A percentile compares a stretch with the other conserved stretches of the same genome.
phyloP scores from a whole-genome alignment of 2,113 vertebrate genomes.

The Cranoglanis bouderius region DNA sequence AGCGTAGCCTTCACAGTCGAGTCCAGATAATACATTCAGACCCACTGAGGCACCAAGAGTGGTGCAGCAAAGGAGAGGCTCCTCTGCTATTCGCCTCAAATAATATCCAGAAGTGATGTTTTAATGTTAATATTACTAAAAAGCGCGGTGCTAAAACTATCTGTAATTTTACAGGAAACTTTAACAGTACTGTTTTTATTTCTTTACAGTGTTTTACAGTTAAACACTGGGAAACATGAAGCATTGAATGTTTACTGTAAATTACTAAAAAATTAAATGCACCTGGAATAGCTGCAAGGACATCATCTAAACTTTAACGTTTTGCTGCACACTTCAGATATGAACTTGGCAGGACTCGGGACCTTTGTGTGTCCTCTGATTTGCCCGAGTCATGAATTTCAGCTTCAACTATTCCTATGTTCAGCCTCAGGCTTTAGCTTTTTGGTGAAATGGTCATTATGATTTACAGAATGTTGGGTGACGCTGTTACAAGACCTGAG shows the following conservation, averaged over 20 bases:
- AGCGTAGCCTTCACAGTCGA: constrained; percentile 1
- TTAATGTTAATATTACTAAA: neutral
- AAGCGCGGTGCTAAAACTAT: neutral
- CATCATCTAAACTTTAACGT: neutral
- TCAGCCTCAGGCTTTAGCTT: neutral
- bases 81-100: neutral
- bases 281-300: neutral
- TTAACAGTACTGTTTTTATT: neutral
- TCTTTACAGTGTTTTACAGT: neutral
- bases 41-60: neutral
- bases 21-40: constrained; percentile 17
- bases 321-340: too few species aligned
- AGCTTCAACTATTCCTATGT: neutral
- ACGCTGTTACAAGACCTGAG: neutral
- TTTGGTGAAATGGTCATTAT: neutral
- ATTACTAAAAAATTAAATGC: neutral
- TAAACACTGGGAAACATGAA: neutral
- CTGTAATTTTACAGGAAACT: neutral
- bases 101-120: neutral
- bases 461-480: neutral
- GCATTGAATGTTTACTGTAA: neutral
- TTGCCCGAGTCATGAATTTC: neutral
- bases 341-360: too few species aligned
- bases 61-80: neutral
- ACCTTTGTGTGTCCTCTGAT: neutral